These are phyloP conservation scores for Gallinago paraguaiae DNA, from an alignment of 2,113 vertebrate species.

Conservation along the genomic window DNA sequence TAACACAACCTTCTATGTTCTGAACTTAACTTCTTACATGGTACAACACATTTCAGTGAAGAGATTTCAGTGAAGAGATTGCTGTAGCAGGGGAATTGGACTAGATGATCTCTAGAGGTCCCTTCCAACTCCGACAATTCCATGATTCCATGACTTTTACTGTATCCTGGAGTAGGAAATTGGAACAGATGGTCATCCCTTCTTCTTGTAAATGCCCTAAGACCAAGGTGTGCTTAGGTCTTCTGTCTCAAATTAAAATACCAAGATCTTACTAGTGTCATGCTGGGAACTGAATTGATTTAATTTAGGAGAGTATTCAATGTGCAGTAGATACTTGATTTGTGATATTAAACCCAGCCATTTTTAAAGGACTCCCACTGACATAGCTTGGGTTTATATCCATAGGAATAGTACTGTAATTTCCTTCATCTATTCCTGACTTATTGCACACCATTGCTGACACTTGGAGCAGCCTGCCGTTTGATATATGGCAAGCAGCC, in stretches of 20 bases:
- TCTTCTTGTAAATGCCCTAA: not conserved
- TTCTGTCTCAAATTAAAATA: slow-evolving; percentile 36
- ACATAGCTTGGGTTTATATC: slow-evolving; percentile 20
- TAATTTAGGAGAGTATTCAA: slow-evolving; percentile 49
- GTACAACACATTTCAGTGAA: not conserved
- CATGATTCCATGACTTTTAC: not conserved
- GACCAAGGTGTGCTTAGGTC: not conserved
- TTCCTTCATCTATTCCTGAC: slow-evolving; percentile 4
- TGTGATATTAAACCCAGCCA: slow-evolving; percentile 37
- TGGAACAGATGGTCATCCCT: not conserved
- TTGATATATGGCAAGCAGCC: not conserved
- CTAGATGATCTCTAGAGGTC: too few species aligned
- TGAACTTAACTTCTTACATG: not conserved
- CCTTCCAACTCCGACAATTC: too few species aligned
- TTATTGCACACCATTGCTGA: not conserved
- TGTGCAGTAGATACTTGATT: slow-evolving; percentile 24
- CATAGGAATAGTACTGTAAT: slow-evolving; percentile 15
- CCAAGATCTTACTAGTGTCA: not conserved
- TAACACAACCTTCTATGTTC: not conserved
- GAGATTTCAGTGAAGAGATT: not conserved
- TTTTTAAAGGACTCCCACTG: slow-evolving; percentile 31
- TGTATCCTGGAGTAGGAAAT: not conserved
- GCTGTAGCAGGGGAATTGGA: too few species aligned
- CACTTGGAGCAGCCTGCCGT: not conserved
- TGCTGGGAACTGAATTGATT: slow-evolving; percentile 50